Percentiles rank a stretch among this genome's conserved stretches.
These are phyloP conservation scores for Xylophagus ater DNA, from an alignment of 2,888 invertebrate genomes.

Conservation along the genomic window DNA sequence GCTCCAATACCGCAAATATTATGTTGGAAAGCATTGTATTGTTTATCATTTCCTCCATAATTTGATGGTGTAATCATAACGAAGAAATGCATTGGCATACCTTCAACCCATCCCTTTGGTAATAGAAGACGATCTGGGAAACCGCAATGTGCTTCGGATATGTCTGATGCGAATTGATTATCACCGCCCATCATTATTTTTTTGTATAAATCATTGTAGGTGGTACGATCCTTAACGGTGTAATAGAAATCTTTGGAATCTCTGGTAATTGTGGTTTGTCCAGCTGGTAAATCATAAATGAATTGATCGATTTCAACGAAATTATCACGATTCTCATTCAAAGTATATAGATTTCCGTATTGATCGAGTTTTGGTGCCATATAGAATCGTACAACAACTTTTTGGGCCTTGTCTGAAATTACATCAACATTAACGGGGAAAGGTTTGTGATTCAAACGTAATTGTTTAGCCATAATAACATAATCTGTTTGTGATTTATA, in stretches of 20 bases:
- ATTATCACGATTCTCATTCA: constrained; percentile 45
- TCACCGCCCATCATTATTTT: constrained; percentile 40
- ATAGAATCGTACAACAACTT: constrained; percentile 53
- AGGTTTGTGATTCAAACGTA: constrained; percentile 57
- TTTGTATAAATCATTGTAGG: constrained; percentile 39
- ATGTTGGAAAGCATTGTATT: too few relatives aligned
- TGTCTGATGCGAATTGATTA: constrained; percentile 38
- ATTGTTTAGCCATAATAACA: constrained; percentile 45
- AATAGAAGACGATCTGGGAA: constrained; percentile 52
- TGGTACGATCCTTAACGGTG: constrained; percentile 47
- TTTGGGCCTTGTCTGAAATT: constrained; percentile 45
- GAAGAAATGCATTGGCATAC: constrained; percentile 51
- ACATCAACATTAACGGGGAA: constrained; percentile 52
- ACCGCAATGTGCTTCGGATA: constrained; percentile 43
- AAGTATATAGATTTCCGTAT: constrained; percentile 35
- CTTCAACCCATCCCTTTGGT: constrained; percentile 51
- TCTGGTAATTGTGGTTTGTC: constrained; percentile 24
- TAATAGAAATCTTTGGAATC: constrained; percentile 29
- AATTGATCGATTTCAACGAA: constrained; percentile 52
- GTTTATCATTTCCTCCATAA: constrained; percentile 36
- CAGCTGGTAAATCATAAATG: constrained; percentile 32
- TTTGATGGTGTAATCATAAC: constrained; percentile 46
- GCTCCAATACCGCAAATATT: constrained; percentile 20
- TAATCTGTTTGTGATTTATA: too few relatives aligned
- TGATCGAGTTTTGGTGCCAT: constrained; percentile 58